A percentile compares a stretch with the other conserved stretches of the same genome.
Evolutionary conservation across 2,113 vertebrate species (phyloP).

Genomic region (Anarhynchus alexandrinus): DNA sequence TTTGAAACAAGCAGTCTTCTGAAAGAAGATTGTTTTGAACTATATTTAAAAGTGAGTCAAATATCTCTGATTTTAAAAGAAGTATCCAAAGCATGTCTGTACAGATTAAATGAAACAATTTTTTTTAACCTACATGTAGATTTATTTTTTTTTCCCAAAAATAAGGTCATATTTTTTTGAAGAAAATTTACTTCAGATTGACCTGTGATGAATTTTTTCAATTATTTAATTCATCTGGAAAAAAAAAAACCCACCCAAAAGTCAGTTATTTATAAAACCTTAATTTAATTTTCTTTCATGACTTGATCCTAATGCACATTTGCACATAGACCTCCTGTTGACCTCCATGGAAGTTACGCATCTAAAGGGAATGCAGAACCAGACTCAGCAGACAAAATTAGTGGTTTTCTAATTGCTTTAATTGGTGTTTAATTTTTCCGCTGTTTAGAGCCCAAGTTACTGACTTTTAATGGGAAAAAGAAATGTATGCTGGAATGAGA

Average conservation of each 20-base stretch:
- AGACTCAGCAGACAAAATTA: slow-evolving; percentile 70
- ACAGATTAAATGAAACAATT: not conserved
- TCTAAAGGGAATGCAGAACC: slow-evolving; percentile 54
- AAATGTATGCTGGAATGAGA: slow-evolving; percentile 4
- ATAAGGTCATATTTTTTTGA: not conserved
- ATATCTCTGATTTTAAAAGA: not conserved
- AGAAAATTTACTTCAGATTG: not conserved
- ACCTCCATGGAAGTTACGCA: not conserved
- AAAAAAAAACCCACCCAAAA: not conserved
- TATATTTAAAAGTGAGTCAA: not conserved
- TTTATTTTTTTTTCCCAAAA: not conserved
- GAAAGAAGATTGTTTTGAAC: not conserved
- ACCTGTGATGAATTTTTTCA: not conserved
- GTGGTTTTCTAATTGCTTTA: slow-evolving; percentile 41
- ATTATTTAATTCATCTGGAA: not conserved
- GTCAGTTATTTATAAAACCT: not conserved
- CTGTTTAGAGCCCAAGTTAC: slow-evolving; percentile 4
- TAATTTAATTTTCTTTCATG: slow-evolving; percentile 2
- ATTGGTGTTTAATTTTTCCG: slow-evolving; percentile 54
- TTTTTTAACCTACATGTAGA: not conserved
- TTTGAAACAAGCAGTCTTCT: not conserved
- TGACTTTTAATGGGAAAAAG: slow-evolving; percentile 5
- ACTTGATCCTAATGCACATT: not conserved
- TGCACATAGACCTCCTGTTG: slow-evolving; percentile 29
- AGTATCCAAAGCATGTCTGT: not conserved